Percentiles rank a stretch among this genome's conserved stretches.
Conservation (phyloP, 2,797 vertebrate species). For the Morus bassanus region DNA sequence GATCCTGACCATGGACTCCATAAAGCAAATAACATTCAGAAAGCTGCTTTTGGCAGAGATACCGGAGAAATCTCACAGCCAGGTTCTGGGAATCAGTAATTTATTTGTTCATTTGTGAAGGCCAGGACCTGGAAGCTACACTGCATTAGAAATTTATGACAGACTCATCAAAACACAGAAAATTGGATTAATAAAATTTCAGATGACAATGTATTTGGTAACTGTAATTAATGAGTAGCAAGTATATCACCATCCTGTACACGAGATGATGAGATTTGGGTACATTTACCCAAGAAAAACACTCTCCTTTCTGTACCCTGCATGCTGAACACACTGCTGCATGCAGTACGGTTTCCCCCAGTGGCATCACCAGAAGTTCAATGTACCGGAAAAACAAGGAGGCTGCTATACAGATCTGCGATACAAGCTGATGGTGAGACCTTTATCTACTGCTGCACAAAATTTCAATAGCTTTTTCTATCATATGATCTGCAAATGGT, state of each 20-base stretch:
- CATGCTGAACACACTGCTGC: neutral
- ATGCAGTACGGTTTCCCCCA: neutral
- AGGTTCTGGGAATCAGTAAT: conserved; percentile 23
- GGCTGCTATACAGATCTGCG: neutral
- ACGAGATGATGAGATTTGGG: neutral
- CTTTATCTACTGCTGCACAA: neutral
- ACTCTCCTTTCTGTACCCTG: neutral
- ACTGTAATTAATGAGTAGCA: neutral
- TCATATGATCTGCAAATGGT: neutral
- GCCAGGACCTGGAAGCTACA: neutral
- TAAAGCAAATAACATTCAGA: neutral
- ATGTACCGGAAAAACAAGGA: neutral
- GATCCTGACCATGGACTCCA: neutral
- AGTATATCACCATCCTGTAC: neutral
- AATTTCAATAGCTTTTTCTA: neutral
- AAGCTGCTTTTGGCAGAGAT: neutral
- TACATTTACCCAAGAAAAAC: neutral
- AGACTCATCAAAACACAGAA: neutral
- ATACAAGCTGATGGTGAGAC: neutral
- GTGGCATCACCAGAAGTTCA: neutral
- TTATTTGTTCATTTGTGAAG: neutral
- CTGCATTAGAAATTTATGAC: neutral
- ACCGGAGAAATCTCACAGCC: neutral
- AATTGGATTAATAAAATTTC: neutral
- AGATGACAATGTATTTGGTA: neutral